Conservation (phyloP, 1,140 invertebrate genomes). For the Matsumurasca onukii region DNA sequence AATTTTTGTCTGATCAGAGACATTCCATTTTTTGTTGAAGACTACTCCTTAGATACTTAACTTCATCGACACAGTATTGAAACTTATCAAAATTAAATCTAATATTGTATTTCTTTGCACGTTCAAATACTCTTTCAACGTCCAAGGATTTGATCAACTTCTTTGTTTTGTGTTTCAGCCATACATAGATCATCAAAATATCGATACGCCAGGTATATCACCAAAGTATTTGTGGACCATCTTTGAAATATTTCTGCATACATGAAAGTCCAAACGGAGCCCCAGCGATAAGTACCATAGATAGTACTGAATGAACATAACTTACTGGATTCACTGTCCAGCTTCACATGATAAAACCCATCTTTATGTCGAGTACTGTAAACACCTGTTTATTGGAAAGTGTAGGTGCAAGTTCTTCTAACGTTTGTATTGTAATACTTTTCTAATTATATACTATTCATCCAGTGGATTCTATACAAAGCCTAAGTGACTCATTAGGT, state of each 20-base stretch:
- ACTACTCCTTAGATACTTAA: slow-evolving; percentile 50
- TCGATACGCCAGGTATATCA: slow-evolving; percentile 43
- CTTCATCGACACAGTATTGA: slow-evolving; percentile 49
- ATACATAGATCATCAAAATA: slow-evolving; percentile 52
- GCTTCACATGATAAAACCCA: too few relatives aligned
- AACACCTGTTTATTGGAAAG: slow-evolving; percentile 43
- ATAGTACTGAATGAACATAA: too few relatives aligned
- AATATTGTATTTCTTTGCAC: slow-evolving; percentile 46
- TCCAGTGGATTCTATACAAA: too few relatives aligned
- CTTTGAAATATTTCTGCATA: slow-evolving; percentile 37
- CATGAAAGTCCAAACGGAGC: too few relatives aligned
- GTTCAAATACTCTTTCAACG: slow-evolving; percentile 47
- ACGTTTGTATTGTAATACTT: slow-evolving; percentile 53
- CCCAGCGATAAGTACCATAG: too few relatives aligned
- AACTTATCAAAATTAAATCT: slow-evolving; percentile 53
- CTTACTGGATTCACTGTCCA: too few relatives aligned
- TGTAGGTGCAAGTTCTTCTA: slow-evolving; percentile 49
- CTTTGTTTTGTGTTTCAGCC: slow-evolving; percentile 43
- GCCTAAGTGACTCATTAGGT: too few relatives aligned
- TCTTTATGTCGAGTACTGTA: slow-evolving; percentile 36
- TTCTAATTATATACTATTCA: too few relatives aligned
- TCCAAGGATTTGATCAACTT: slow-evolving; percentile 42
- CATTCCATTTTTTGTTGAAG: slow-evolving; percentile 47
- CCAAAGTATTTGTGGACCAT: slow-evolving; percentile 45
- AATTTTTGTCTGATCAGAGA: slow-evolving; percentile 49